Evolutionary conservation across 2,888 invertebrate species (phyloP), one percentile per base, ranked within the genome.

Genomic region (Ornithoptera priamus): DNA sequence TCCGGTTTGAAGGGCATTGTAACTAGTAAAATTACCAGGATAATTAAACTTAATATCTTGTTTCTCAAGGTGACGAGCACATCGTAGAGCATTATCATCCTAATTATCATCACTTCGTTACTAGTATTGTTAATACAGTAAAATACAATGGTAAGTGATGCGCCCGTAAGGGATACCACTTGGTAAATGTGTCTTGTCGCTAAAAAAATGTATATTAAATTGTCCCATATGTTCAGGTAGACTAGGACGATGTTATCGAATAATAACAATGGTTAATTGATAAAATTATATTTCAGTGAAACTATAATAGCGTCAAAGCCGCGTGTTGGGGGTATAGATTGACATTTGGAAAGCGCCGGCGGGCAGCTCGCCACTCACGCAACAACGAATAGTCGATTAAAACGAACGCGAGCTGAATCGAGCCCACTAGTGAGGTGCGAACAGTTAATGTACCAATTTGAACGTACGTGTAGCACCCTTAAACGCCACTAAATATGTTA

Each of bases 321-420:
- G 61, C 59, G 69, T 67, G 73, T 73, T 63, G 70, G 30, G 58
- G 73, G 72, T 79, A 81, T 79, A 77, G 76, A 80, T 77, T 77
- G 81, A 81, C 84, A 84, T 86, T 87, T 86, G 82, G 86, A 87
- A 88, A 88, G 86, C 82, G 83, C 74, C 77, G 74, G 69, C 65
- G 58, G 74, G 80, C 76, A 81, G 76, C 76, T 75, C 72, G 75
- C 72, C 72, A 74, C 82, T 84, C 86, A 88, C 87, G 87, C 86
- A 82, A 87, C 81, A 81, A 78, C 76, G 76, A 78, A 80, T 74
- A 72, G 74, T 71, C 78, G 78, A 82, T 84, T 82, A 79, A 78
- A 81, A 79, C 77, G 77, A 83, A 78, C 79, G 76, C 80, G 80
- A 80, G 81, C 77, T 72, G 72, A 79, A 74, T 76, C 74, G 46